Evolutionary conservation across 2,888 invertebrate species (phyloP), one percentile per base, ranked within the genome.

Genomic region (Lasius platythorax): DNA sequence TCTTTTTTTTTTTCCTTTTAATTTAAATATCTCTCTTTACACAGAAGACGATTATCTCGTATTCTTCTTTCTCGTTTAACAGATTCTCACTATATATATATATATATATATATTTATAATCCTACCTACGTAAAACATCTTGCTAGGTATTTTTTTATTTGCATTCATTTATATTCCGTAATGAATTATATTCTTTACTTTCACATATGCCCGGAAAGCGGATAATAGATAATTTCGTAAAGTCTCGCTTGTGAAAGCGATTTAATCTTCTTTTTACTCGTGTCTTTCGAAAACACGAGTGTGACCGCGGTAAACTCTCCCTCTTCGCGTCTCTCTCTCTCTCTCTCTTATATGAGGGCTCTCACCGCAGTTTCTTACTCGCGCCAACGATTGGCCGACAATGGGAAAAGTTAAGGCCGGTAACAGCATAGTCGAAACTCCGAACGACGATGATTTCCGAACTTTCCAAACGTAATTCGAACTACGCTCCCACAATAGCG

Each of bases 321-420:
- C 18, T 58, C 28, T 12, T 43, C 3, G 15, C 66, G 18, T 18
- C 40, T 15, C 18, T 50, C 53, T n/a, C 53, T n/a, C 18, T 18
- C n/a, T 56, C n/a, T n/a, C 56, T 5, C 11, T 30, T 28, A 12
- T 64, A 46, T 28, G 61, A 23, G 61, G 23, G n/a, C n/a, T 63
- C 40, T 73, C 61, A 23, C 70, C 61, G n/a, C 61, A 82, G 82
- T 84, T 63, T 67, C 84, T 73, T 72, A 67, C 66, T 50, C 30
- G 68, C 75, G 67, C 70, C 70, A 72, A 83, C 85, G 85, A 85
- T 83, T 83, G 85, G 76, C 85, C 70, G 83, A 83, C 83, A 85
- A 85, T 85, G 83, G 83, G 85, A 85, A 85, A 85, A 85, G 85
- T 85, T 85, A 76, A 85, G 61, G 64, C 61, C 50, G 56, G 66